Evolutionary conservation across 2,797 vertebrate genomes (phyloP), one percentile per base, ranked within the genome.

Genomic region (Ciconia nigra): DNA sequence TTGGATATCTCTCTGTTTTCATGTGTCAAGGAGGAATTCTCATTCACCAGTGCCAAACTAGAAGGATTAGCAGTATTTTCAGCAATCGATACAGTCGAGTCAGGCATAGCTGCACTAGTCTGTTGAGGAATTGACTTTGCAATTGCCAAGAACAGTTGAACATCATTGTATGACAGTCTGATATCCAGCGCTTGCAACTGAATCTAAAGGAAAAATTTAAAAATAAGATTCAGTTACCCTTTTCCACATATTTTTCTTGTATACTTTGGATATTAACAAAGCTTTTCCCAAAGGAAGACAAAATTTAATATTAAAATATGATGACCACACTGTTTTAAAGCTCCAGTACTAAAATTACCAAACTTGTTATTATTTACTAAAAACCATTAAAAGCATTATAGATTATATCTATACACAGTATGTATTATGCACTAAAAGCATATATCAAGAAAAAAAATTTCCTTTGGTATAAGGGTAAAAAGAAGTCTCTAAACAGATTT

Each of bases 131-230:
- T 99, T 62, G 99, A 99, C 92, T 99, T 99, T 21, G 99, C 99
- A 33, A 99, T 99, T 6, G 99, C 99, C 97, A 99, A 83, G 95
- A 99, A 99, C 17, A 99, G 99, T 73, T 99, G 99, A 59, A 99
- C 99, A 78, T 99, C 99, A 4, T 99, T 99, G 97, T 99, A 99
- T 70, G 99, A 99, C 51, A 99, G 98, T 33, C 99, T 98, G 95
- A 99, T 99, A 96, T 99, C 99, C 97, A 99, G 97, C 33, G 98
- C 98, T 88, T 99, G 99, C 93, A 99, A 98, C 65, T 99, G 99
- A 97, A 99, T 99, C 99, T 99, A 97, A 62, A 62, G 22, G 39
- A 86, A 93, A 96, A 65, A 57, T 13, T 24, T 78, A 92, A 73
- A 44, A 18, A 2, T 2, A 39, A 41, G 17, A 78, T 12, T 66